Base-by-base conservation (phyloP, 2,888 invertebrate species). In the Yponomeuta cagnagella region DNA sequence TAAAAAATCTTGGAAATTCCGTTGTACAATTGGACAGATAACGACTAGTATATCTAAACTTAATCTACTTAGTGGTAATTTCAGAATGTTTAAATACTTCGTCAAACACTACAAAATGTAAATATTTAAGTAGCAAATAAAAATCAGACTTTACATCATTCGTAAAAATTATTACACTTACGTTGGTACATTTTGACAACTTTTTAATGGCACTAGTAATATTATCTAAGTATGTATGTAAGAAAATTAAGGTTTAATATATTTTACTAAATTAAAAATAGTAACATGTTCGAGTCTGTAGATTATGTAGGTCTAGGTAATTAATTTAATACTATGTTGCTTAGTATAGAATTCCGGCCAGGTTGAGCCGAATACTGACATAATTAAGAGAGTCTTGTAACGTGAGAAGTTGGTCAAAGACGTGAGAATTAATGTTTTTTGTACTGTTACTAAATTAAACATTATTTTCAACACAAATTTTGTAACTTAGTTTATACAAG, bases 121-220 rank as follows among this genome's bases (percentile, higher is more conserved):
- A 43, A 37, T 67, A 37, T 67, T 10, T 68, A 70, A 69, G 66
- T 48, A 73, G 70, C 66, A 73, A 73, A 72, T 71, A 70, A 73
- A 63, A 73, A 73, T 73, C 73, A 73, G 73, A 73, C 73, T 73
- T 73, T 71, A 71, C 70, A 73, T 31, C 69, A 37, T 69, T 69
- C 43, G 15, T 67, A 43, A 37, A 66, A 67, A 43, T 31, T 58
- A 58, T 15, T 43, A 58, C 12, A 64, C 6, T 12, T 64, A 31
- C 30, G 9, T 64, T 64, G 30, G 64, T 23, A 31, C 64, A 64
- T 64, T 64, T 64, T 64, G 23, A 58, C 52, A 58, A 58, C 52
- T 67, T 73, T 63, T 70, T 64, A 73, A 73, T 73, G 73, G 73
- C 73, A 73, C 71, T 23, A 58, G 6, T 65, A 58, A 58, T 58